phyloP scores from a whole-genome alignment of 1,140 invertebrate species.

The Cydia pomonella region DNA sequence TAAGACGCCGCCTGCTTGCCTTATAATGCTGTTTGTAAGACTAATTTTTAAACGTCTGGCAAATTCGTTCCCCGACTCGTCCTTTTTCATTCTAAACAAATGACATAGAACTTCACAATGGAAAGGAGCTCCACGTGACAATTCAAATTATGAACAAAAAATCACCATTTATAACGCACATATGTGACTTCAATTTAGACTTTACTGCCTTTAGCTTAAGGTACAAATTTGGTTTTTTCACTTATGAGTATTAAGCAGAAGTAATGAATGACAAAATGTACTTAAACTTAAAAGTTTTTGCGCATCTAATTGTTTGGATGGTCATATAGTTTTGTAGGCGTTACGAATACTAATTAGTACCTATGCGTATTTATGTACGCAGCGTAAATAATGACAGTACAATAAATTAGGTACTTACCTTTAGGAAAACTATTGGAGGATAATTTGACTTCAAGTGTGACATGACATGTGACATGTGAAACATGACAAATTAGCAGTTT shows the following conservation, averaged over 20 bases:
- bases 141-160: conserved; percentile 11
- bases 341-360: conserved; percentile 15
- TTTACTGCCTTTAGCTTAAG: background rate
- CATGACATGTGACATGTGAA: background rate
- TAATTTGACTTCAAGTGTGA: background rate
- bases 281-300: conserved; percentile 22
- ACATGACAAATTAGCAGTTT: background rate
- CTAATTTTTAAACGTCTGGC: background rate
- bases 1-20: background rate
- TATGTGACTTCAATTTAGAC: background rate
- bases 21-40: background rate
- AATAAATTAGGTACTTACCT: background rate
- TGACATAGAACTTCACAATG: conserved; percentile 5
- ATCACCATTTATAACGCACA: background rate
- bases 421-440: background rate
- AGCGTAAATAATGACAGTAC: conserved; percentile 19
- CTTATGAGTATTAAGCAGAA: background rate
- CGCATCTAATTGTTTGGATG: conserved; percentile 21
- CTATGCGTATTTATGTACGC: background rate
- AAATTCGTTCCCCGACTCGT: background rate
- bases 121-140: background rate
- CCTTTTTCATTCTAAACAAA: background rate
- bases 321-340: conserved; percentile 2
- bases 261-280: conserved; percentile 5
- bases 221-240: background rate